phyloP scores from a whole-genome alignment of 1,140 invertebrate genomes.

The Lordiphosa clarofinis region DNA sequence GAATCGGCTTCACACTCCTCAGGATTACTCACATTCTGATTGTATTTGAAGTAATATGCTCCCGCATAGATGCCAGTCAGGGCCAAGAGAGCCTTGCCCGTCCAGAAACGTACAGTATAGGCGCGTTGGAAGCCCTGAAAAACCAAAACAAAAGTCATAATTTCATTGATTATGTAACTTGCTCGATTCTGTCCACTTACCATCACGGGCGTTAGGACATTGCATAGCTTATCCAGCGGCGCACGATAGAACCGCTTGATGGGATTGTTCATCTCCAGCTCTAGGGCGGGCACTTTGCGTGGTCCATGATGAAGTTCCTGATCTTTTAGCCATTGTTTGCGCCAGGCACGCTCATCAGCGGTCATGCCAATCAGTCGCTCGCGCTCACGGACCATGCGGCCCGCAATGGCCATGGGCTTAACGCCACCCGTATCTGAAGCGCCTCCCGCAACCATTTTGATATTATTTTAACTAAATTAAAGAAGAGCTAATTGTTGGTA shows the following conservation, averaged over 20 bases:
- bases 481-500: conserved; percentile 1
- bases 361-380: conserved; percentile 91
- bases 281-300: conserved; percentile 83
- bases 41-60: conserved; percentile 90
- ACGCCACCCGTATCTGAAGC: conserved; percentile 83
- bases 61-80: conserved; percentile 80
- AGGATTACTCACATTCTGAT: conserved; percentile 84
- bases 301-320: conserved; percentile 89
- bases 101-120: conserved; percentile 82
- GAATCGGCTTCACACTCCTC: neutral
- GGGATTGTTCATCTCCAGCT: conserved; percentile 86
- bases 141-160: conserved; percentile 11
- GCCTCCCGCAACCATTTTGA: conserved; percentile 60
- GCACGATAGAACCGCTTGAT: conserved; percentile 87
- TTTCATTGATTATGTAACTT: conserved; percentile 55
- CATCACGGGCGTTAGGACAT: conserved; percentile 82
- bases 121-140: conserved; percentile 82
- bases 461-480: conserved; percentile 5
- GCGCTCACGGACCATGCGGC: conserved; percentile 86
- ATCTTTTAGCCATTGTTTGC: conserved; percentile 91
- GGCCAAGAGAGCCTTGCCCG: conserved; percentile 83
- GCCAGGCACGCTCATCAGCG: conserved; percentile 89
- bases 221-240: conserved; percentile 85
- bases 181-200: conserved; percentile 79
- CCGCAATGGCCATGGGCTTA: conserved; percentile 86